phyloP scores from a whole-genome alignment of 2,888 invertebrate genomes.

The Drosophila subsilvestris region DNA sequence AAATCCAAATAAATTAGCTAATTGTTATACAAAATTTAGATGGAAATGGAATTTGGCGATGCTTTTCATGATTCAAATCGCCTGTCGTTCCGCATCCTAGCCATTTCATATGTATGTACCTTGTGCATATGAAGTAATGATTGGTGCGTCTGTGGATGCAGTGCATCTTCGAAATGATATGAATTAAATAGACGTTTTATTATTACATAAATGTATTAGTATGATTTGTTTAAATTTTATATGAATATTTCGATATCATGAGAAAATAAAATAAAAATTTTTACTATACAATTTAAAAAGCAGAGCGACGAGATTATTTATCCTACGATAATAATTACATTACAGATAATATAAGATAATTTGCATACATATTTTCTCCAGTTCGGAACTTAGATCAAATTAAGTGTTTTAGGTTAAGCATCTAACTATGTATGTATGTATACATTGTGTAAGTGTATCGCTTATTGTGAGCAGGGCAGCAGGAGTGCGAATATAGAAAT shows the following conservation, averaged over 20 bases:
- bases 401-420: constrained; percentile 39
- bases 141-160: background rate
- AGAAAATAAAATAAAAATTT: background rate
- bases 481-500: constrained; percentile 4
- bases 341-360: constrained; percentile 14
- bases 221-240: constrained; percentile 45
- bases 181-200: constrained; percentile 26
- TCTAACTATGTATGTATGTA: constrained; percentile 17
- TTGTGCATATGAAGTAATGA: background rate
- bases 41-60: constrained; percentile 25
- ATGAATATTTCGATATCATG: constrained; percentile 32
- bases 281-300: constrained; percentile 5
- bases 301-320: constrained; percentile 7
- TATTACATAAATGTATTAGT: constrained; percentile 22
- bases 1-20: constrained; percentile 49
- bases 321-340: constrained; percentile 17
- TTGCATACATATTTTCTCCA: constrained; percentile 17
- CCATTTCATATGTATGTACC: background rate
- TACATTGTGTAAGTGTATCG: constrained; percentile 16
- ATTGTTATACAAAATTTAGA: constrained; percentile 50
- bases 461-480: constrained; percentile 2
- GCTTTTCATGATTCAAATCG: constrained; percentile 3
- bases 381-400: constrained; percentile 15
- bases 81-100: background rate
- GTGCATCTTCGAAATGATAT: background rate